Evolutionary conservation across 2,888 invertebrate genomes (phyloP).

Genomic region (Pyrocoelia pectoralis): DNA sequence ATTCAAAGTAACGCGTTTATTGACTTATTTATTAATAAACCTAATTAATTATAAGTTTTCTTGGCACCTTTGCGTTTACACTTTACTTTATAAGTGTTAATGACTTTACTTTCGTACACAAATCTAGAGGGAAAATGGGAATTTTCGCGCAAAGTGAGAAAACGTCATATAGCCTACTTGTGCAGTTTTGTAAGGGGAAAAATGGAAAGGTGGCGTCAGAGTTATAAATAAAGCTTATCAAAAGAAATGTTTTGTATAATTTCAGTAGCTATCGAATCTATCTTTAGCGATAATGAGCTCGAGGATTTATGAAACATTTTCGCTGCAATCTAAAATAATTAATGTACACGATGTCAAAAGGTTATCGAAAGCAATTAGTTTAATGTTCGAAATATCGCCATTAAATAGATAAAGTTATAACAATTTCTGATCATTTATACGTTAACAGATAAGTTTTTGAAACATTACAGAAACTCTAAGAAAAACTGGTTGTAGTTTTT

Average conservation of each 20-base stretch:
- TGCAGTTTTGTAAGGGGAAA: background rate
- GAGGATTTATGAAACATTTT: conserved; percentile 7
- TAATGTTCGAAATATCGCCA: conserved; percentile 34
- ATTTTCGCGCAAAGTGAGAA: background rate
- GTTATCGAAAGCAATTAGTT: conserved; percentile 33
- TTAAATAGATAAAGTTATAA: conserved; percentile 28
- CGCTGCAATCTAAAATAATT: conserved; percentile 22
- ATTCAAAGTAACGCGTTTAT: conserved; percentile 41
- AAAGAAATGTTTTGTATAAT: background rate
- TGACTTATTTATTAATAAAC: conserved; percentile 44
- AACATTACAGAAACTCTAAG: conserved; percentile 30
- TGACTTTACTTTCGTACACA: background rate
- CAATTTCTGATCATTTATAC: conserved; percentile 19
- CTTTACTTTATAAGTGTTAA: conserved; percentile 8
- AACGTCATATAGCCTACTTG: background rate
- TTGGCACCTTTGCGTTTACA: conserved; percentile 19
- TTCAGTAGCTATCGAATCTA: conserved; percentile 7
- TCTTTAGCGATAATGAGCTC: conserved; percentile 19
- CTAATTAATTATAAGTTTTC: conserved; percentile 39
- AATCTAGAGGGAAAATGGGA: background rate
- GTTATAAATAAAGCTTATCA: conserved; percentile 6
- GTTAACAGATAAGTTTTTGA: conserved; percentile 24
- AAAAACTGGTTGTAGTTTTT: conserved; percentile 30
- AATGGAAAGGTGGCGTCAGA: conserved; percentile 6
- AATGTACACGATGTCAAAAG: conserved; percentile 18